Base-by-base conservation (phyloP, 2,888 invertebrate species). In the Sarcophaga variegata region DNA sequence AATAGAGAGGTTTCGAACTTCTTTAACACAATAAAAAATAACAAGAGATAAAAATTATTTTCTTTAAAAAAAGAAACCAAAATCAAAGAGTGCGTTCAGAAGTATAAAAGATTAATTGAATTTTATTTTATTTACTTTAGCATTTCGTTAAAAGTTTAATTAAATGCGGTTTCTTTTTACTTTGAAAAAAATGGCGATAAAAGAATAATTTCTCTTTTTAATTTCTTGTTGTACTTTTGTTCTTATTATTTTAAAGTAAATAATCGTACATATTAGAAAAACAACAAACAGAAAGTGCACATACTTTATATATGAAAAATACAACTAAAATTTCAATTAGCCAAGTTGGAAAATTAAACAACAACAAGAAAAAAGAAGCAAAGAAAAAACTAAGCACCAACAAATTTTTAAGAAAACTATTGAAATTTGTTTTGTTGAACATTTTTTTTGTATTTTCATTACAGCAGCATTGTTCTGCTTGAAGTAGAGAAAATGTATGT, bases 261-360 rank as follows among this genome's bases (percentile, higher is more conserved):
- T 82, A 75, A 69, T 71, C 37, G 66, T 70, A 54, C 71, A 20
- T 69, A 37, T 37, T 37, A 37, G 8, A 37, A 37, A 37, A 37
- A 69, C 80, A 84, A 84, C 64, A 86, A 86, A 86, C 70, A 71
- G 70, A 72, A 86, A 86, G 78, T 83, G 83, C 25, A 75, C 27
- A 78, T 62, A 70, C 2, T 78, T 78, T 81, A 45, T 27, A 69
- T 54, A 62, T 69, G 54, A 77, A 60, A 54, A 37, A 37, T 37
- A 37, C 8, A 37, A 71, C 80, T 64, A 45, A 45, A 74, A 59
- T 71, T 49, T 2, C n/a, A 22, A 64, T 75, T 66, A 12, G 37
- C 47, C 62, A 12, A 81, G 60, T 17, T 8, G 37, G 37, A 10
- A 37, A 10, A 37, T 37, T 10, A 37, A 37, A 37, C 37, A 37